Percentiles rank a stretch among this genome's conserved stretches.
These are phyloP conservation scores for Pachyuromys duprasi DNA, from an alignment of 2,797 vertebrate species.

Conservation along the genomic window DNA sequence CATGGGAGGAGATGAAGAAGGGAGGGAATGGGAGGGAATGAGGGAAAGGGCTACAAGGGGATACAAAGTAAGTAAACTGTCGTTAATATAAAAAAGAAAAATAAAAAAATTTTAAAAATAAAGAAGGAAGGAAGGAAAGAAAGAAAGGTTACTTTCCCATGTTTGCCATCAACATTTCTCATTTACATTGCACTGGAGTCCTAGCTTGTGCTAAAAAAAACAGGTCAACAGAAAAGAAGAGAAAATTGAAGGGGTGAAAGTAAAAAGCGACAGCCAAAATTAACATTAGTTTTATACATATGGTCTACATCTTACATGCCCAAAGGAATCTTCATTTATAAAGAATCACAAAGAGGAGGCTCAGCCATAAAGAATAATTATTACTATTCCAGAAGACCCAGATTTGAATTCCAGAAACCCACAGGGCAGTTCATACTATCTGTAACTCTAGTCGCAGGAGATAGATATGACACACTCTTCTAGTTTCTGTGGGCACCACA, in stretches of 20 bases:
- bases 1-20: too few relatives aligned
- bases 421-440: background rate
- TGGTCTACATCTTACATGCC: background rate
- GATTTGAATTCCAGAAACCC: background rate
- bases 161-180: background rate
- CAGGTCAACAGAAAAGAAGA: background rate
- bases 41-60: too few relatives aligned
- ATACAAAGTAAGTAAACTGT: too few relatives aligned
- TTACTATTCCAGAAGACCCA: background rate
- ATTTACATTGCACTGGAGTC: background rate
- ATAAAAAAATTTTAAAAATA: too few relatives aligned
- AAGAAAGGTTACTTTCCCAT: background rate
- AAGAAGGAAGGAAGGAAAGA: too few relatives aligned
- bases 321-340: background rate
- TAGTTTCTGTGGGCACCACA: background rate
- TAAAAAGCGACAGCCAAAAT: constrained; percentile 6
- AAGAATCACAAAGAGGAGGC: background rate
- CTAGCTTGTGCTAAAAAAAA: background rate
- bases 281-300: background rate
- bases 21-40: too few relatives aligned
- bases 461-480: background rate
- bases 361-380: background rate
- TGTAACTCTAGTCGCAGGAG: background rate
- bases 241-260: background rate
- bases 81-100: too few relatives aligned